A percentile compares a stretch with the other conserved stretches of the same genome.
Conservation (phyloP, 2,797 vertebrate species). For the Diplodus sargus region DNA sequence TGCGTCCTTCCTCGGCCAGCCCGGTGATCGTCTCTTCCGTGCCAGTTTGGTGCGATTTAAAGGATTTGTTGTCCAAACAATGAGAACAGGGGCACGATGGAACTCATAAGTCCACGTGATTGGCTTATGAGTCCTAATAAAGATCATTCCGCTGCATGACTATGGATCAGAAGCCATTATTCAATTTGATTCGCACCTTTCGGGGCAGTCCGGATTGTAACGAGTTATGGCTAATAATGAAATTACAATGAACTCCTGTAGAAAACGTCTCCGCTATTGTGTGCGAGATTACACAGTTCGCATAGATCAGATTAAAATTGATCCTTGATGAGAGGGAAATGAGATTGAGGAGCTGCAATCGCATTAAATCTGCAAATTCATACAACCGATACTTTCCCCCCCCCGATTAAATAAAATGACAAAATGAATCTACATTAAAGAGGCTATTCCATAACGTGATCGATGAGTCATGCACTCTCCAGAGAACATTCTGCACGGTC, state of each 20-base stretch:
- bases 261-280: conserved; percentile 27
- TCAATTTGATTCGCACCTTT: conserved; percentile 20
- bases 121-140: conserved; percentile 32
- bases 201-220: not conserved
- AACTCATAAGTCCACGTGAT: conserved; percentile 44
- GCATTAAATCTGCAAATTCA: conserved; percentile 16
- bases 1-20: conserved; percentile 7
- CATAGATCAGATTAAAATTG: conserved; percentile 30
- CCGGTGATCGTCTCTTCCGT: conserved; percentile 23
- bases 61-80: conserved; percentile 55
- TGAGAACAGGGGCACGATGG: conserved; percentile 47
- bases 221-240: conserved; percentile 8
- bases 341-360: conserved; percentile 8
- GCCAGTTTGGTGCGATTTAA: conserved; percentile 36
- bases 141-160: conserved; percentile 39
- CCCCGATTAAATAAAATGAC: conserved; percentile 27
- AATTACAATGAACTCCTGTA: conserved; percentile 22
- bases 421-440: not conserved
- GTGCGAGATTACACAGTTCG: not conserved
- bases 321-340: conserved; percentile 35
- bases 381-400: not conserved
- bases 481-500: not conserved
- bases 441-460: not conserved
- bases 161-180: conserved; percentile 29
- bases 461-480: not conserved